Percentiles rank a stretch among this genome's conserved stretches.
These are phyloP conservation scores for Ochropacha duplaris DNA, from an alignment of 2,888 invertebrate species.

Conservation along the genomic window DNA sequence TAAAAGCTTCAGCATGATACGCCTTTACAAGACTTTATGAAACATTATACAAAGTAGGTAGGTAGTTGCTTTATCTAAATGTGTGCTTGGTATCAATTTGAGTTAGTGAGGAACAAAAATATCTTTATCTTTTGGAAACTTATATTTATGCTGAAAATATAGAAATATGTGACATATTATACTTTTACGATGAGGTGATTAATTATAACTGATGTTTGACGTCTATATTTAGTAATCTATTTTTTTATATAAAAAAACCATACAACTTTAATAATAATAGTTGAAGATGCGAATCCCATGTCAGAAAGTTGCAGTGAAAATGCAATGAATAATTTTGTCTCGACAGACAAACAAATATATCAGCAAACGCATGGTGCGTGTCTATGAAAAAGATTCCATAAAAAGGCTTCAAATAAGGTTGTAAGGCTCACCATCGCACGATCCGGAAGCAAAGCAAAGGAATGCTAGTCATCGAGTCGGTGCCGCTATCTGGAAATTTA, in stretches of 20 bases:
- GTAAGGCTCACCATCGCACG: not conserved
- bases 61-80: not conserved
- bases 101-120: not conserved
- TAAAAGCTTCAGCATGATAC: not conserved
- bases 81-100: not conserved
- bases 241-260: too few species aligned
- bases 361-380: not conserved
- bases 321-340: not conserved
- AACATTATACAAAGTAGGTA: not conserved
- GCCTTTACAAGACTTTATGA: not conserved
- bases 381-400: too few species aligned
- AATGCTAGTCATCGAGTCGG: not conserved
- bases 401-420: not conserved
- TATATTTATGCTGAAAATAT: too few species aligned
- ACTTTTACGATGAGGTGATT: too few species aligned
- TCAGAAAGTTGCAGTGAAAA: not conserved
- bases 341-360: not conserved
- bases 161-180: too few species aligned
- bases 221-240: too few species aligned
- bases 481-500: constrained; percentile 20
- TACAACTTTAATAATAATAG: not conserved
- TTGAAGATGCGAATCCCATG: not conserved
- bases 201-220: too few species aligned
- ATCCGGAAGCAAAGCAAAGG: not conserved
- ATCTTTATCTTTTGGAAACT: too few species aligned